phyloP scores from a whole-genome alignment of 2,113 vertebrate genomes.

The Cebus imitator region DNA sequence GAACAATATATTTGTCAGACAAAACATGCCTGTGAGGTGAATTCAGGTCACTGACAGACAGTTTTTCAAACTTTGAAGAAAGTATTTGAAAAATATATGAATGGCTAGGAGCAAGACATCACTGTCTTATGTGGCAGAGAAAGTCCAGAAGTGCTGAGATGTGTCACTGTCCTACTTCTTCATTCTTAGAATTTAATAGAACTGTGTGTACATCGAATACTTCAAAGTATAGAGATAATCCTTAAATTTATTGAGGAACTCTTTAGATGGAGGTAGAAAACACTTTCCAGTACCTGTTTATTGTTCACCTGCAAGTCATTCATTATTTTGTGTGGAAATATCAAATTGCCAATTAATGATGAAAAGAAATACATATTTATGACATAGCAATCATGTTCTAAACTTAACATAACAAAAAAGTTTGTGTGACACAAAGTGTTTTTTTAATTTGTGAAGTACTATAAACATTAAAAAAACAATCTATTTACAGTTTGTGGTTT shows the following conservation, averaged over 20 bases:
- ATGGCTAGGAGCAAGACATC: not conserved
- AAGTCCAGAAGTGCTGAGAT: not conserved
- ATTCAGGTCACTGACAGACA: not conserved
- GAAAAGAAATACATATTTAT: not conserved
- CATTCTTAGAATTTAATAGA: not conserved
- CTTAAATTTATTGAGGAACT: not conserved
- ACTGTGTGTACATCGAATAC: not conserved
- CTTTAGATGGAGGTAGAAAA: not conserved
- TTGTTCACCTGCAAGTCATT: not conserved
- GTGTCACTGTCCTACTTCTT: not conserved
- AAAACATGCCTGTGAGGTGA: not conserved
- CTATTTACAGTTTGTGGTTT: not conserved
- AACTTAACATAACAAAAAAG: not conserved
- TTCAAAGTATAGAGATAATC: not conserved
- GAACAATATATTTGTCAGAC: not conserved
- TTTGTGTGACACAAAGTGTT: not conserved
- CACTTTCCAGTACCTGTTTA: not conserved
- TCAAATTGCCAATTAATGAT: not conserved
- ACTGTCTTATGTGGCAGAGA: not conserved
- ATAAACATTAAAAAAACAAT: not conserved
- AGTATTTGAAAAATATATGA: not conserved
- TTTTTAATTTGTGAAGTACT: not conserved
- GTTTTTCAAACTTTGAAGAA: not conserved
- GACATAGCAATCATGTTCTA: not conserved
- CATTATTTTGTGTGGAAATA: not conserved